Evolutionary conservation across 2,888 invertebrate genomes (phyloP), one percentile per base, ranked within the genome.

Genomic region (Eupithecia exiguata): DNA sequence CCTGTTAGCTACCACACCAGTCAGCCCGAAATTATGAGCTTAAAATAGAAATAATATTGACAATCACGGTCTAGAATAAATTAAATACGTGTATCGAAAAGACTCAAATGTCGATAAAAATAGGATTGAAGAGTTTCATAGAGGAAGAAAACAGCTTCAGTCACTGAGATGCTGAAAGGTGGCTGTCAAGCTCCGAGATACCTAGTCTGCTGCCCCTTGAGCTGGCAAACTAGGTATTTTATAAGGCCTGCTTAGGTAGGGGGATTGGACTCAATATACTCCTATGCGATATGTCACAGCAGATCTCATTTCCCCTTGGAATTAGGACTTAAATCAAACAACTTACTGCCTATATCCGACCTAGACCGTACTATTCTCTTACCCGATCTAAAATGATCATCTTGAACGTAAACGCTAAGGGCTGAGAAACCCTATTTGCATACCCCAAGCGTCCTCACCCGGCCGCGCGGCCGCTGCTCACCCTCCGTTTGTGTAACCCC

Each of bases 401-500:
- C 21, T 35, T 62, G 1, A n/a, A 65, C 12, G 40, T 66, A 66
- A 38, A 9, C 65, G 38, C 14, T 65, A 9, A 21, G 66, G 66
- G 18, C 36, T 36, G 40, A 58, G 43, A 53, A 49, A 62, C 36
- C 71, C 46, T 76, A 74, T 78, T 78, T 77, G 76, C 73, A 70
- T 73, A 77, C 43, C 68, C 75, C 69, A 21, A 75, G 70, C 73
- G 68, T 65, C 70, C 49, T 72, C 72, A 76, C 70, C 73, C 69
- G 68, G 40, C 58, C n/a, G n/a, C n/a, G n/a, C n/a, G n/a, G n/a
- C n/a, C 72, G 74, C 25, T 25, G 58, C 70, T 71, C 75, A 68
- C 75, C 78, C 78, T 76, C 75, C 71, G 74, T 72, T 71, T 72
- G 43, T 67, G 66, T 74, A 75, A 66, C 77, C 75, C 71, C 69